Evolutionary conservation across 2,888 invertebrate species (phyloP), one percentile per base, ranked within the genome.

Genomic region (Tuberolachnus salignus): DNA sequence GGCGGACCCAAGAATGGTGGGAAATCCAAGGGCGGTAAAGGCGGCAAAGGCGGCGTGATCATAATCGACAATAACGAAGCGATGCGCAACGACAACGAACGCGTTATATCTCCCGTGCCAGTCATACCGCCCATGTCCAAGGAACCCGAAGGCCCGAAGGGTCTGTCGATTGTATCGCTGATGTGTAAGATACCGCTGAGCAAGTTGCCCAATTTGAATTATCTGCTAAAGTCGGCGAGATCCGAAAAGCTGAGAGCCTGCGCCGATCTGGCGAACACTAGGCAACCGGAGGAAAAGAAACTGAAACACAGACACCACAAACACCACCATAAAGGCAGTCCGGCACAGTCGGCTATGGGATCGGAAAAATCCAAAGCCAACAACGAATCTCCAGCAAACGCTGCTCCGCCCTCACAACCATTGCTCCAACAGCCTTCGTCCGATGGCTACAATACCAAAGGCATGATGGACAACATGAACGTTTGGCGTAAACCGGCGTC

Each of bases 21-120:
- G 0, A 91, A 91, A 83, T 91, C 91, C 44, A 89, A 82, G 51
- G 82, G 82, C 73, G 91, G 91, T 19, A 86, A 86, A 82, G 91
- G 91, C 2, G 91, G 91, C 3, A 91, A 92, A 84, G 91, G 90
- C 3, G 92, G 92, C 82, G 92, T 92, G 72, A 90, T 92, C 73
- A 90, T 92, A 75, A 90, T 92, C 81, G 92, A 91, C 83, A 87
- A 78, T 6, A 78, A 81, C 16, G 81, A 81, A 57, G 75, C 81
- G 1, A 80, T 81, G 80, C 81, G 82, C 66, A 82, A 80, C 64
- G 81, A 78, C 13, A 80, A 63, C 34, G 81, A 73, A 51, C 81
- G 81, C n/a, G 78, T 78, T n/a, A 78, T 80, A 46, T 81, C 81
- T 13, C 74, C 80, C 16, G 80, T 82, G 46, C 81, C 81, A 21